Evolutionary conservation across 2,797 vertebrate species (phyloP), one percentile per base, ranked within the genome.

Genomic region (Eospalax fontanierii): DNA sequence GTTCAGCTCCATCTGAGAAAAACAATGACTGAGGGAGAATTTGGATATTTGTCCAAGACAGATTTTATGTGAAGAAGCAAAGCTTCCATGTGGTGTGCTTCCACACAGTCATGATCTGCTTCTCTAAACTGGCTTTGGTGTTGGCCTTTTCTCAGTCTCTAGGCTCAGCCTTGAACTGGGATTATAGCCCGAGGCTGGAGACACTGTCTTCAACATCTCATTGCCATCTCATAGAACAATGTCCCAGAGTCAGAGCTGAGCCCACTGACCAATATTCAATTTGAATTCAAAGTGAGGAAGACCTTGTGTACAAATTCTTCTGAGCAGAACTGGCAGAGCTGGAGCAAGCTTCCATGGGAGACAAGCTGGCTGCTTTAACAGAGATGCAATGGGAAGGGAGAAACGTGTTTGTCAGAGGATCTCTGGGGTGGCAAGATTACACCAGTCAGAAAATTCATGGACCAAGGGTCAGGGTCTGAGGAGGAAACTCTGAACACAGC

Each of bases 401-500:
- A 38, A 16, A 11, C 1, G 26, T 12, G 14, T 12, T 6, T 2
- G 2, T 26, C 57, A 0, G 3, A 30, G 7, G 57, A 61, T 54
- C 30, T 50, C 10, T 6, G 40, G 38, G 24, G n/a, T 3, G 24
- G 35, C 24, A 50, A 75, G 57, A 70, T 33, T 9, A 6, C 0
- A 19, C 11, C 26, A 61, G 3, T 54, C 66, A 40, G 46, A 59
- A 50, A n/a, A 15, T 4, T 46, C 16, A 19, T 3, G 33, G 76
- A 8, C 61, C 35, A 33, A 8, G 61, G 26, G 63, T 33, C 33
- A 46, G 43, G 19, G 14, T n/a, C 9, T 8, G 24, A 59, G 71
- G 8, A 11, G 40, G 21, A 1, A 59, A 22, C 12, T 1, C 16
- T 2, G 24, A 28, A 38, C 2, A 15, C 1, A 28, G 30, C 1